phyloP scores from a whole-genome alignment of 2,113 vertebrate species.

The Xiphophorus couchianus region DNA sequence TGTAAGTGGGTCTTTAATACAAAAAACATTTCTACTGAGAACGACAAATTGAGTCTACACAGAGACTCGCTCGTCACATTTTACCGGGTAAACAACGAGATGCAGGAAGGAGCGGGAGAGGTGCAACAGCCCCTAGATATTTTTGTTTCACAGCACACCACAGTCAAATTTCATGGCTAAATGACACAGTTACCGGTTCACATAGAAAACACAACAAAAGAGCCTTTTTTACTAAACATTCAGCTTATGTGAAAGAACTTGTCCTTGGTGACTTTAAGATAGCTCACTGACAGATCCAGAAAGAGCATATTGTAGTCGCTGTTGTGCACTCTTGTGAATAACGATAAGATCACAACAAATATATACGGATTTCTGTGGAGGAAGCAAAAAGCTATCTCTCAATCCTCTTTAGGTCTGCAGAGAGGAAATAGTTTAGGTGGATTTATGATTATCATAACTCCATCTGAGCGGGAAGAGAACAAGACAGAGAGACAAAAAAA shows the following conservation, averaged over 20 bases:
- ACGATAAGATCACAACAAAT: constrained; percentile 69
- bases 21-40: constrained; percentile 7
- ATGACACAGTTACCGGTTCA: constrained; percentile 60
- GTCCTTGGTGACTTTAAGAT: constrained; percentile 58
- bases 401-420: constrained; percentile 42
- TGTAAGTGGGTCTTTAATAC: constrained; percentile 28
- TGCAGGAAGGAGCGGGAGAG: constrained; percentile 47
- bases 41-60: constrained; percentile 13
- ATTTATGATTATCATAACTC: constrained; percentile 63
- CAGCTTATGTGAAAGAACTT: constrained; percentile 52
- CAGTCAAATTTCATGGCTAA: constrained; percentile 47
- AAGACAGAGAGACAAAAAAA: constrained; percentile 30
- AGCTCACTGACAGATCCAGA: constrained; percentile 52
- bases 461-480: constrained; percentile 45
- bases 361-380: constrained; percentile 49
- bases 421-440: constrained; percentile 42
- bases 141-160: constrained; percentile 37
- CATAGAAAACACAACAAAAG: constrained; percentile 44
- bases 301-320: neutral
- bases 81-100: constrained; percentile 44
- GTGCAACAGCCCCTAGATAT: constrained; percentile 34
- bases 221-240: constrained; percentile 52
- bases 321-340: constrained; percentile 55
- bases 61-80: constrained; percentile 29
- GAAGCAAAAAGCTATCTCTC: constrained; percentile 17